Evolutionary conservation across 1,140 invertebrate genomes (phyloP).

Genomic region (Physella acuta): DNA sequence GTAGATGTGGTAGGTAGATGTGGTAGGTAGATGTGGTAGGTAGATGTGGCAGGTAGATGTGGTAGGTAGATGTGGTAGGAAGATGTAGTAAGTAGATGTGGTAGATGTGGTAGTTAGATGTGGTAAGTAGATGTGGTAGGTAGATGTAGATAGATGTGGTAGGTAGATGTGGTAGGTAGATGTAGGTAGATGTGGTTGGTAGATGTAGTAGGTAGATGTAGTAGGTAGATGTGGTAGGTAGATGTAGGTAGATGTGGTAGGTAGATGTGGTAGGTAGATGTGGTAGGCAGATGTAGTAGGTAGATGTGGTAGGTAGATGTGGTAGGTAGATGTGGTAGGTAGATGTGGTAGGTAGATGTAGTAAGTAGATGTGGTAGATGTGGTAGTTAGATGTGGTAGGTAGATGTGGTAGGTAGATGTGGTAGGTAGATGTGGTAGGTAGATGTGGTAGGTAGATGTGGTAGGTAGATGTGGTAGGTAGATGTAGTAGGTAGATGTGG

Average conservation of each 20-base stretch:
- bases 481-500: background rate
- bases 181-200: too few species aligned
- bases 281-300: too few species aligned
- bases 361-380: background rate
- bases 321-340: background rate
- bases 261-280: too few species aligned
- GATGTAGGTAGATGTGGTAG: too few species aligned
- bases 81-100: background rate
- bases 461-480: background rate
- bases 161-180: too few species aligned
- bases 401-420: background rate
- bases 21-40: background rate
- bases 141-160: too few species aligned
- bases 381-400: background rate
- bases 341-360: background rate
- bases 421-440: background rate
- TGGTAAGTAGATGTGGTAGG: too few species aligned
- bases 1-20: background rate
- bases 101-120: too few species aligned
- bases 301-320: background rate
- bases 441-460: background rate
- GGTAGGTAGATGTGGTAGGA: background rate
- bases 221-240: too few species aligned
- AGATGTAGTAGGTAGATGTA: too few species aligned
- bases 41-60: background rate